phyloP scores from a whole-genome alignment of 2,797 vertebrate species.

The Falco berigora region DNA sequence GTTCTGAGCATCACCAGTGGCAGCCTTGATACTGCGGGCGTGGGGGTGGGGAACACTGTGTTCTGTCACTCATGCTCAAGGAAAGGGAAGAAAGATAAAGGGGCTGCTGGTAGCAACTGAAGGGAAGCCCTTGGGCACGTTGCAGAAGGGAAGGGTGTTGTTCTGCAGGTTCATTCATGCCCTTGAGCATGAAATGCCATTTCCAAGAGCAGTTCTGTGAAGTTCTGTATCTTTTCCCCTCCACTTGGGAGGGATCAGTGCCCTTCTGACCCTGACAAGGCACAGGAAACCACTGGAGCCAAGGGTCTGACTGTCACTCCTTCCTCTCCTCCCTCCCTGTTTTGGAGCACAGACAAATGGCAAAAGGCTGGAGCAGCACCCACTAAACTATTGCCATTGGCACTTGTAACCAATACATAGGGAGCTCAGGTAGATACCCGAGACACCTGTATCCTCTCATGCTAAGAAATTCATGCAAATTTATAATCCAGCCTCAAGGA shows the following conservation, averaged over 20 bases:
- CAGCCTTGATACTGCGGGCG: not conserved
- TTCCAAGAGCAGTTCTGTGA: not conserved
- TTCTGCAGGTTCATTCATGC: not conserved
- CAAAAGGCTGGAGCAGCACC: not conserved
- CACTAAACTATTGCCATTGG: not conserved
- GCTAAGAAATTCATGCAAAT: not conserved
- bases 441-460: not conserved
- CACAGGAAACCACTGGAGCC: constrained; percentile 18
- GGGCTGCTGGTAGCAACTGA: not conserved
- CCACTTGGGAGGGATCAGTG: not conserved
- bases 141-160: not conserved
- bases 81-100: not conserved
- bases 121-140: not conserved
- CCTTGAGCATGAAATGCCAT: not conserved
- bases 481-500: not conserved
- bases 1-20: not conserved
- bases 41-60: not conserved
- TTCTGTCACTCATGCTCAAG: not conserved
- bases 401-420: not conserved
- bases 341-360: not conserved
- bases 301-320: not conserved
- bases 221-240: not conserved
- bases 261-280: constrained; percentile 29
- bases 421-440: not conserved
- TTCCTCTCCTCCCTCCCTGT: not conserved